Percentiles rank a stretch among this genome's conserved stretches.
Evolutionary conservation across 2,888 invertebrate species (phyloP).

Genomic region (Cheilosia grossa): DNA sequence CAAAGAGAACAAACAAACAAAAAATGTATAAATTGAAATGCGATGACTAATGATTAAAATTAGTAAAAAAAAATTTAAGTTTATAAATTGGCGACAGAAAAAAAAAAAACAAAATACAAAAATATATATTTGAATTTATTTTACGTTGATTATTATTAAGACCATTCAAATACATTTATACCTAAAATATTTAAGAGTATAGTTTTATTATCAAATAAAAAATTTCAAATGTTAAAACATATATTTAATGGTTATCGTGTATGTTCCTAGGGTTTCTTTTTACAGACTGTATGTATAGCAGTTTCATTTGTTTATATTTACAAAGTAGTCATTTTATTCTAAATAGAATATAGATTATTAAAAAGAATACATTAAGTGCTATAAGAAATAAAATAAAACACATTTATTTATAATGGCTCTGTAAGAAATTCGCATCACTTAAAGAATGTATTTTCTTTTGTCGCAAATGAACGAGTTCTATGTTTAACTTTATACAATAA

Average conservation of each 20-base stretch:
- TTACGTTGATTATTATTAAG: conserved; percentile 44
- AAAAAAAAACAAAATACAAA: conserved; percentile 51
- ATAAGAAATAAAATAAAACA: conserved; percentile 40
- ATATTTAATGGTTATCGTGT: conserved; percentile 33
- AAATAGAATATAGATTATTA: conserved; percentile 24
- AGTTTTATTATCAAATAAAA: neutral
- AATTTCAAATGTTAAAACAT: conserved; percentile 8
- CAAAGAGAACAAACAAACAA: conserved; percentile 29
- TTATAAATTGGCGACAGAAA: conserved; percentile 30
- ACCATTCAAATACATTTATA: conserved; percentile 43
- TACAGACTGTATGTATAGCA: conserved; percentile 29
- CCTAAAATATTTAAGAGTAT: conserved; percentile 19
- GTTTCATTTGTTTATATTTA: conserved; percentile 34
- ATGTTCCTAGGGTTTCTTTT: conserved; percentile 17
- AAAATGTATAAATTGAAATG: conserved; percentile 49
- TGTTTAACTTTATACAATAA: conserved; percentile 24
- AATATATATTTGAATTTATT: conserved; percentile 46
- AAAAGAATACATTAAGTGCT: conserved; percentile 22
- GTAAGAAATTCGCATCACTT: conserved; percentile 73
- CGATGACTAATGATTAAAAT: conserved; percentile 56
- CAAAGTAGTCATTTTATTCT: conserved; percentile 33
- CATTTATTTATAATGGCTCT: conserved; percentile 75
- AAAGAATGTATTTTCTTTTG: conserved; percentile 34
- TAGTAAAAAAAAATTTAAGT: conserved; percentile 12
- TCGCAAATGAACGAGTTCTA: neutral